Percentiles rank a stretch among this genome's conserved stretches.
Conservation (phyloP, 1,140 invertebrate genomes). For the Lucilia sericata region DNA sequence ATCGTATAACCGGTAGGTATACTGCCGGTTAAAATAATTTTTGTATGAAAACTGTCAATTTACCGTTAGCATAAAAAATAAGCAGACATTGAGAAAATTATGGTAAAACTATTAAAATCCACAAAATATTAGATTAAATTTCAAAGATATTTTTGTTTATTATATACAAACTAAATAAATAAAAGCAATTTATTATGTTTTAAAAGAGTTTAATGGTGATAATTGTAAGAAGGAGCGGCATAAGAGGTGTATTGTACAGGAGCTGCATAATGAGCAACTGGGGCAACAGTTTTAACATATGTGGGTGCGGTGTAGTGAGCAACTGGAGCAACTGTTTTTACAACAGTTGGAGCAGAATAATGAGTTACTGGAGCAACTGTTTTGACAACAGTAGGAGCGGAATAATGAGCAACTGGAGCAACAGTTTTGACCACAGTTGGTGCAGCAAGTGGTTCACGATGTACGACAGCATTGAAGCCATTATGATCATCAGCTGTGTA, state of each 20-base stretch:
- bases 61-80: too few species aligned
- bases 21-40: too few species aligned
- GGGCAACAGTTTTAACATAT: constrained; percentile 47
- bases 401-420: constrained; percentile 47
- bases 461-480: constrained; percentile 69
- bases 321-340: constrained; percentile 47
- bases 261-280: constrained; percentile 44
- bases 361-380: constrained; percentile 46
- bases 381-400: constrained; percentile 46
- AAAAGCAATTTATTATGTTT: too few species aligned
- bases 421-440: constrained; percentile 52
- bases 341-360: constrained; percentile 50
- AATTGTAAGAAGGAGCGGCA: background rate
- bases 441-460: constrained; percentile 64
- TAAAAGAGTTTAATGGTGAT: constrained; percentile 35
- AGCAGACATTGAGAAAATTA: too few species aligned
- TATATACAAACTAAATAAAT: too few species aligned
- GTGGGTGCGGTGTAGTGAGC: constrained; percentile 51
- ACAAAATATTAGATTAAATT: too few species aligned
- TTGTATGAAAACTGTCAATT: too few species aligned
- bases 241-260: constrained; percentile 53
- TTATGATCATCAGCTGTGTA: constrained; percentile 69
- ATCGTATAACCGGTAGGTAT: too few species aligned
- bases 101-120: too few species aligned
- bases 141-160: too few species aligned